These are phyloP conservation scores for Okamejei kenojei DNA, from an alignment of 2,797 vertebrate genomes.

Conservation along the genomic window DNA sequence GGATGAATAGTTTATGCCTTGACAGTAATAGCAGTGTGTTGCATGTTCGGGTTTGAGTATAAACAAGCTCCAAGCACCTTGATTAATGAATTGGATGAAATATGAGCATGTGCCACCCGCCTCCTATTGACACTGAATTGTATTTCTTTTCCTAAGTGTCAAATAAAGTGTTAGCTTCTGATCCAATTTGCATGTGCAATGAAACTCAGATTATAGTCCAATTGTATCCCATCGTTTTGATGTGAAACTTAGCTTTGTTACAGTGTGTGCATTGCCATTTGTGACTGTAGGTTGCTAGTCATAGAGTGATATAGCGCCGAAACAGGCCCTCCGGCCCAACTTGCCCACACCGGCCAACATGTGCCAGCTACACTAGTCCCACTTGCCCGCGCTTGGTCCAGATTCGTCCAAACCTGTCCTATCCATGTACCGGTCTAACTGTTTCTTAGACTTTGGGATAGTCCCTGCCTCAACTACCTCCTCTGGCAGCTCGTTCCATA, in stretches of 20 bases:
- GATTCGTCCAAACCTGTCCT: too few relatives aligned
- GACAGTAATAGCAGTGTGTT: constrained; percentile 29
- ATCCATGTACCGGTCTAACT: too few relatives aligned
- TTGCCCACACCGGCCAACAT: too few relatives aligned
- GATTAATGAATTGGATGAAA: constrained; percentile 25
- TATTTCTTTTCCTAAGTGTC: not conserved
- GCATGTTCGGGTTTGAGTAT: not conserved
- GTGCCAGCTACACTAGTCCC: too few relatives aligned
- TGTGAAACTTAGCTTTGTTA: not conserved
- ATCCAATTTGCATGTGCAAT: not conserved
- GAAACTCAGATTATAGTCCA: not conserved
- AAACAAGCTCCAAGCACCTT: not conserved
- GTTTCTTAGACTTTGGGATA: too few relatives aligned
- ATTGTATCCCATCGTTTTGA: not conserved
- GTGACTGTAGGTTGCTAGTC: not conserved
- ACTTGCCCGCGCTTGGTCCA: too few relatives aligned
- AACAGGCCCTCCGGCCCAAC: too few relatives aligned
- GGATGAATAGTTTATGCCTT: not conserved
- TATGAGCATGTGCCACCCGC: not conserved
- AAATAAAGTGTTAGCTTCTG: not conserved
- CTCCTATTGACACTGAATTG: not conserved
- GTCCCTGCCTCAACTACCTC: too few relatives aligned
- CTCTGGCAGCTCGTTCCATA: too few relatives aligned
- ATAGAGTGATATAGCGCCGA: too few relatives aligned
- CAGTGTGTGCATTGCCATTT: too few relatives aligned